Evolutionary conservation across 2,888 invertebrate species (phyloP).

Genomic region (Cremastinae sp.): DNA sequence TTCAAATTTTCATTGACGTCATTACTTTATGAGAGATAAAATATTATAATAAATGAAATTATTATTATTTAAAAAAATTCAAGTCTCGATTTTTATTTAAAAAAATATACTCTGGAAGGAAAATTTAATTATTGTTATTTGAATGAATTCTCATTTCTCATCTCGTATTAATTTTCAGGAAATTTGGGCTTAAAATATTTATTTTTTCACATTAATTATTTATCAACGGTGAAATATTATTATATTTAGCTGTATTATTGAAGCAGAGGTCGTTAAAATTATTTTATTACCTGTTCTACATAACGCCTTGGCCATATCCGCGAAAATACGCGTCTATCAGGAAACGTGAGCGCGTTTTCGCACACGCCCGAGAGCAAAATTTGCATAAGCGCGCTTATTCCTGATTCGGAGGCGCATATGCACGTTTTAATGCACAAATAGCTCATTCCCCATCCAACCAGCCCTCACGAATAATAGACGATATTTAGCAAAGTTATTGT

Average conservation of each 20-base stretch:
- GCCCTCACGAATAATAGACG: constrained; percentile 16
- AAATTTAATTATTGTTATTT: no score
- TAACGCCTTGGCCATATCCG: constrained; percentile 50
- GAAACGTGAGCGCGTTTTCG: background rate
- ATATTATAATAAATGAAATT: no score
- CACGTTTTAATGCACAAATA: constrained; percentile 30
- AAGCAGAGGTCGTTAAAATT: constrained; percentile 77
- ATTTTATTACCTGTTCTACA: constrained; percentile 77
- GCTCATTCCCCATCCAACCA: background rate
- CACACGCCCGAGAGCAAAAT: background rate
- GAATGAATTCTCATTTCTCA: no score
- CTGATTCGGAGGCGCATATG: constrained; percentile 22
- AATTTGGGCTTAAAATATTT: no score
- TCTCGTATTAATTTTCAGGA: no score
- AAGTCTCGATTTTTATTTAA: no score
- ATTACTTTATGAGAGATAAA: no score
- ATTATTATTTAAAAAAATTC: no score
- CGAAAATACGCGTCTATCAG: constrained; percentile 39
- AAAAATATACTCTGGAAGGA: no score
- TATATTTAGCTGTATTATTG: constrained; percentile 78
- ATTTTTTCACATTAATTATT: constrained; percentile 64
- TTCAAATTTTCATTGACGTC: no score
- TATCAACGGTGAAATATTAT: constrained; percentile 76
- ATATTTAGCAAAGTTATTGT: background rate
- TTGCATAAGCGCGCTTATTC: constrained; percentile 18